Conservation (phyloP, 2,797 vertebrate species). For the Bufotes viridis region DNA sequence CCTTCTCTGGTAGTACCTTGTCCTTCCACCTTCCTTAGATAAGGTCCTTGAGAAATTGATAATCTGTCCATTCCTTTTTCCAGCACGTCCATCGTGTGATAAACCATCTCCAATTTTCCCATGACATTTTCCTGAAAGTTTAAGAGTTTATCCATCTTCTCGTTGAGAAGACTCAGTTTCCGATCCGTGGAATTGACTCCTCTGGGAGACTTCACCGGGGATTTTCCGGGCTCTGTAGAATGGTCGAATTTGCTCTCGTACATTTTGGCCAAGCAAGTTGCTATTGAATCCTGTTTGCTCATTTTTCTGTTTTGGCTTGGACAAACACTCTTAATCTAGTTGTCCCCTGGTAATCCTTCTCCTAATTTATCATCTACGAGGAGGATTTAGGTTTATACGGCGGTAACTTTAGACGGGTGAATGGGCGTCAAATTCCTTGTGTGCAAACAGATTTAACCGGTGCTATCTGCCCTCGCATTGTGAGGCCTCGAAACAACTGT, state of each 20-base stretch:
- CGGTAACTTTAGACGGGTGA: constrained; percentile 66
- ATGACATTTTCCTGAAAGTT: constrained; percentile 78
- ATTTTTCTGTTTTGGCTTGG: constrained; percentile 60
- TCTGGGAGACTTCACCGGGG: constrained; percentile 63
- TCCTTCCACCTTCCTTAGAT: not conserved
- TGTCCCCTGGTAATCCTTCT: constrained; percentile 41
- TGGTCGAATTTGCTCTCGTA: constrained; percentile 72
- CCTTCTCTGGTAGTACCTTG: not conserved
- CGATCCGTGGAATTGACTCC: constrained; percentile 74
- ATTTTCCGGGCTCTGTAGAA: constrained; percentile 62
- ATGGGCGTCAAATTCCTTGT: constrained; percentile 65
- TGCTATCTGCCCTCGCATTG: constrained; percentile 74
- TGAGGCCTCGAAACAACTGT: constrained; percentile 67
- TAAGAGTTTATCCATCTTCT: constrained; percentile 80
- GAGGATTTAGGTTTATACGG: constrained; percentile 53
- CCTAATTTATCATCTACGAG: constrained; percentile 36
- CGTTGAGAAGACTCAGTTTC: constrained; percentile 77
- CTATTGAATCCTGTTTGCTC: constrained; percentile 67
- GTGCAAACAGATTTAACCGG: constrained; percentile 66
- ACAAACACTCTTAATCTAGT: not conserved
- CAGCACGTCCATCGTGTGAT: constrained; percentile 73
- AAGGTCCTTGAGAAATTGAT: constrained; percentile 52
- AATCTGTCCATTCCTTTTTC: constrained; percentile 74
- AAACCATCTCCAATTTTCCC: constrained; percentile 76
- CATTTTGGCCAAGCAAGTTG: constrained; percentile 76